Conservation (phyloP, 2,113 vertebrate genomes). For the Abramis brama region DNA sequence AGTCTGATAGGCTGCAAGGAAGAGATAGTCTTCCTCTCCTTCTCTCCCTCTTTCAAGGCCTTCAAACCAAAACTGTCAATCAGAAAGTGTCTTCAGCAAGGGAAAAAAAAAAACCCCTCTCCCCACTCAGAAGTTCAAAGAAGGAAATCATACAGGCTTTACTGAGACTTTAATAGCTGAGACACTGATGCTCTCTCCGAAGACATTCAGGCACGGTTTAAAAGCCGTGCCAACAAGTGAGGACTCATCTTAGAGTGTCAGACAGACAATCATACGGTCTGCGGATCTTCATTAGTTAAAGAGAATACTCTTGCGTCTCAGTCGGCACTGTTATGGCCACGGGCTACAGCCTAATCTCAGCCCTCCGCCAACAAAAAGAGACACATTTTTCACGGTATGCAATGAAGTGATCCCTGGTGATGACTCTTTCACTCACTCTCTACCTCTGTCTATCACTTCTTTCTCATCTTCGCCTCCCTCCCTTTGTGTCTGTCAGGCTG, state of each 20-base stretch:
- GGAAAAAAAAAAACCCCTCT: not conserved
- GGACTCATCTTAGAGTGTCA: constrained; percentile 43
- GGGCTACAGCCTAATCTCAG: constrained; percentile 43
- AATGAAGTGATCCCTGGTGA: constrained; percentile 39
- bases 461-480: constrained; percentile 35
- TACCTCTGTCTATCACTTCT: constrained; percentile 37
- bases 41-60: constrained; percentile 36
- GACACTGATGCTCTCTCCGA: constrained; percentile 27
- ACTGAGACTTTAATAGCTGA: constrained; percentile 39
- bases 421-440: constrained; percentile 34
- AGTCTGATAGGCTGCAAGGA: constrained; percentile 32
- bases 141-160: constrained; percentile 40
- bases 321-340: constrained; percentile 34
- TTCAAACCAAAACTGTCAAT: constrained; percentile 39
- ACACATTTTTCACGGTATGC: constrained; percentile 29
- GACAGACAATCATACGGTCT: constrained; percentile 45
- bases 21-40: constrained; percentile 16
- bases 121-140: constrained; percentile 39
- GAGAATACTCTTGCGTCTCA: constrained; percentile 36
- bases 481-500: constrained; percentile 36
- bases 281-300: constrained; percentile 37
- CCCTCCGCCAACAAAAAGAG: constrained; percentile 31
- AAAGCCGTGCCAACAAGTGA: constrained; percentile 42
- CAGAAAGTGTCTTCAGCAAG: constrained; percentile 12
- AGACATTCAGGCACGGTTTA: constrained; percentile 39